These are phyloP conservation scores for Clusia tigrina DNA, from an alignment of 2,888 invertebrate genomes.

Conservation along the genomic window DNA sequence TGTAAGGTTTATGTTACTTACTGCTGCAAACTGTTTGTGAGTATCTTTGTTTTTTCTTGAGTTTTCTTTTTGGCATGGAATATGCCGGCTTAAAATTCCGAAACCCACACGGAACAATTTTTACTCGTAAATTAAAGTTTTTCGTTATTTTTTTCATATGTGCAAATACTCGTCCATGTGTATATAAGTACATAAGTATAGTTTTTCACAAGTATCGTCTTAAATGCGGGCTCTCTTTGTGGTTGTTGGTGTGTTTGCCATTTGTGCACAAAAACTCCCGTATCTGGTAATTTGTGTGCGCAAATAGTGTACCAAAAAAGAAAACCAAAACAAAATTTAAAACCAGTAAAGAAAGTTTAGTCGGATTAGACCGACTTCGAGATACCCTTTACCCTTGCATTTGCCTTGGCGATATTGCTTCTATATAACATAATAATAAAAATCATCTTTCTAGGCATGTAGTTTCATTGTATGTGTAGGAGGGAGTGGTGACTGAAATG, in stretches of 20 bases:
- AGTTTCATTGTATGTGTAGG: too few species aligned
- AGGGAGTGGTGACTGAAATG: too few species aligned
- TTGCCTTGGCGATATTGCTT: too few species aligned
- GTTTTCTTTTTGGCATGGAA: not conserved
- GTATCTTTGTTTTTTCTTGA: constrained; percentile 2
- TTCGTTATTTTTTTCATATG: not conserved
- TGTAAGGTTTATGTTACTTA: constrained; percentile 11
- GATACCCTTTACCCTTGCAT: too few species aligned
- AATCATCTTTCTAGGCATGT: too few species aligned
- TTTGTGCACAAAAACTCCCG: not conserved
- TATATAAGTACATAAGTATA: not conserved
- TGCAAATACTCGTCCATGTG: too few species aligned
- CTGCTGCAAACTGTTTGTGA: not conserved
- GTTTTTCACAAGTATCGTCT: not conserved
- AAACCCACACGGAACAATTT: not conserved
- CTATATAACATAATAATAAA: too few species aligned
- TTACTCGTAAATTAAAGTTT: not conserved
- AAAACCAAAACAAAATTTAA: too few species aligned
- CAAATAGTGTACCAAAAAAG: too few species aligned
- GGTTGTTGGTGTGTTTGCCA: not conserved
- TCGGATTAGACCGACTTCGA: too few species aligned
- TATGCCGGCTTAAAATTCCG: not conserved
- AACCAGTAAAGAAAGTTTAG: too few species aligned
- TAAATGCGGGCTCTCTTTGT: not conserved
- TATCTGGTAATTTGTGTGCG: too few species aligned